Base-by-base conservation (phyloP, 2,888 invertebrate genomes). In the Acrobeloides nanus region DNA sequence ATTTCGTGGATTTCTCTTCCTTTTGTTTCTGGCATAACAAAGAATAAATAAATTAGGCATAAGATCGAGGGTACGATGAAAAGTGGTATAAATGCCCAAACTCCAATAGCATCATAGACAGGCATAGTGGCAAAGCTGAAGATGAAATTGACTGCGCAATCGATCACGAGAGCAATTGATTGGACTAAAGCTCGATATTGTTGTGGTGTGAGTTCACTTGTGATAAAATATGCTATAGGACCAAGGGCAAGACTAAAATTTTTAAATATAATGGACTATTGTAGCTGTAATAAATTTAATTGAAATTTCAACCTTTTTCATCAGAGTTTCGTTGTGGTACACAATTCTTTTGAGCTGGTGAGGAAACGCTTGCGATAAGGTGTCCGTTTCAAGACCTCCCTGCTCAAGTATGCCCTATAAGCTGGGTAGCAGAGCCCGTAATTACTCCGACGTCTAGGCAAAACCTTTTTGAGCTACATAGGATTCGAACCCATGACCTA, bases 221-320 rank as follows among this genome's bases (percentile, higher is more conserved):
- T 53, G 39, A 57, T 57, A 48, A 57, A 57, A 46, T 46, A 48
- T 10, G 57, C 55, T 26, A 57, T 57, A 3, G 57, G 57, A 4
- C 57, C 57, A 15, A 57, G 40, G 4, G 47, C 57, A 17, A 44
- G 33, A 15, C 55, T 55, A 40, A 17, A 55, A 46, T 7, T 18
- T 15, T 15, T 10, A 32, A 12, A 29, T 15, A 29, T 29, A 12
- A 12, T 1, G 2, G n/a, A 4, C 12, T 17, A n/a, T 7, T 23
- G 1, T 8, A 23, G 4, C 1, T 10, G 4, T 6, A 40, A 18
- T 21, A 23, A 17, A n/a, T n/a, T n/a, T n/a, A n/a, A n/a, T n/a
- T n/a, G n/a, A n/a, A n/a, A n/a, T n/a, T n/a, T n/a, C n/a, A n/a
- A n/a, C n/a, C n/a, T n/a, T n/a, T n/a, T n/a, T n/a, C n/a, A n/a